Percentiles rank a stretch among this genome's conserved stretches.
Conservation (phyloP, 2,888 invertebrate species). For the Acronicta leporina region DNA sequence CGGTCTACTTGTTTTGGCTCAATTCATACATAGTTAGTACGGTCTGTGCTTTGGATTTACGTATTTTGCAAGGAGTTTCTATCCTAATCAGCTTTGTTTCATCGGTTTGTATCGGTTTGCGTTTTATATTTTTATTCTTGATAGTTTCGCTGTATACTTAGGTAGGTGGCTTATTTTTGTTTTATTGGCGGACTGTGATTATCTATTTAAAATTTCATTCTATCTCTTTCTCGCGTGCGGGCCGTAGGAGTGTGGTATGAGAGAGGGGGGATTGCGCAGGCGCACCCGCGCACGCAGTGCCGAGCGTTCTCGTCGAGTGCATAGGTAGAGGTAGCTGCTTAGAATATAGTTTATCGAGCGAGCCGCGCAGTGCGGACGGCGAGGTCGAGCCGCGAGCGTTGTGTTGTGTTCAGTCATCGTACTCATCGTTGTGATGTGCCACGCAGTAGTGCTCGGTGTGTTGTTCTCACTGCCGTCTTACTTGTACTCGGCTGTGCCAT, state of each 20-base stretch:
- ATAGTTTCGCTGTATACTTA: background rate
- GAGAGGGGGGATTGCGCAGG: conserved; percentile 25
- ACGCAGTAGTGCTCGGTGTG: conserved; percentile 84
- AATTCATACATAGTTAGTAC: too few relatives aligned
- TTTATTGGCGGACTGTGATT: conserved; percentile 34
- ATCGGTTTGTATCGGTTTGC: background rate
- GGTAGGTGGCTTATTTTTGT: conserved; percentile 23
- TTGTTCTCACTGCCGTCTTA: conserved; percentile 83
- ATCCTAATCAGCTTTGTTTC: background rate
- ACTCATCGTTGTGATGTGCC: conserved; percentile 78
- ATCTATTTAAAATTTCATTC: conserved; percentile 11
- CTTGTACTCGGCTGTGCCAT: conserved; percentile 82
- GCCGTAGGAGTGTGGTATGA: conserved; percentile 23
- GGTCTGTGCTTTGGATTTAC: too few relatives aligned
- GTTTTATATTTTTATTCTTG: too few relatives aligned
- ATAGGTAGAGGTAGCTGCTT: background rate
- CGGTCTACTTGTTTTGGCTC: too few relatives aligned
- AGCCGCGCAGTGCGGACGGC: background rate
- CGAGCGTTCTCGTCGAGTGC: conserved; percentile 4
- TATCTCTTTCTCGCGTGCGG: conserved; percentile 39
- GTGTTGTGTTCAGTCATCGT: too few relatives aligned
- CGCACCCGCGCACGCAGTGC: conserved; percentile 29
- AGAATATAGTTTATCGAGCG: background rate
- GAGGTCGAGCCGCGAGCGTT: conserved; percentile 5
- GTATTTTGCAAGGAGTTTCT: too few relatives aligned